Evolutionary conservation across 2,113 vertebrate genomes (phyloP).

Genomic region (Zosterops lateralis): DNA sequence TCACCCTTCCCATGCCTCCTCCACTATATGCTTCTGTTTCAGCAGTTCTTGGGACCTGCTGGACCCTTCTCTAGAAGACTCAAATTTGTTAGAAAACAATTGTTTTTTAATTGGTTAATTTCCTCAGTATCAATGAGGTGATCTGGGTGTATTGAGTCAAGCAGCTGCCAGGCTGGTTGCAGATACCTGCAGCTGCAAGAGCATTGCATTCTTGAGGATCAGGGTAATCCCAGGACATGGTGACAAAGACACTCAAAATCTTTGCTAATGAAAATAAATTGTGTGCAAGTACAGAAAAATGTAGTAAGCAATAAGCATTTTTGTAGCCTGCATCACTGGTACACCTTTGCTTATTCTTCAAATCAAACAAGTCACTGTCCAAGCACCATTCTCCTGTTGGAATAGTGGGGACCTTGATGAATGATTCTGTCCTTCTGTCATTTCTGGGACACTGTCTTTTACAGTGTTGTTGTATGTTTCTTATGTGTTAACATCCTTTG

Average conservation of each 20-base stretch:
- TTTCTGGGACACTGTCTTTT: not conserved
- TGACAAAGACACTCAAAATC: not conserved
- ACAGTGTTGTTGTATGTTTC: not conserved
- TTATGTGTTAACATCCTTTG: not conserved
- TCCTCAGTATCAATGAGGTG: not conserved
- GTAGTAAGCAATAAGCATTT: not conserved
- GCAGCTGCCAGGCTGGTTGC: not conserved
- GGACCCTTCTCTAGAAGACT: not conserved
- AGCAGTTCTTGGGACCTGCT: not conserved
- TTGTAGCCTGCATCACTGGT: not conserved
- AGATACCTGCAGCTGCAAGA: not conserved
- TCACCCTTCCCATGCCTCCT: not conserved
- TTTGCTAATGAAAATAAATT: not conserved
- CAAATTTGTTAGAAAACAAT: not conserved
- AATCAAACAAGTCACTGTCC: not conserved
- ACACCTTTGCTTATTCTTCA: not conserved
- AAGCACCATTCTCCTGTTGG: not conserved
- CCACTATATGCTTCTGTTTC: not conserved
- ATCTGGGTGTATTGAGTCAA: not conserved
- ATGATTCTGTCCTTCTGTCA: not conserved
- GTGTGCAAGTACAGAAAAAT: not conserved
- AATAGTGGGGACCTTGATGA: not conserved
- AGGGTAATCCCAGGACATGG: not conserved
- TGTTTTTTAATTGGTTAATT: not conserved
- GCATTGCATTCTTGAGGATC: not conserved